A percentile compares a stretch with the other conserved stretches of the same genome.
phyloP scores from a whole-genome alignment of 2,113 vertebrate genomes.

The Uria lomvia region DNA sequence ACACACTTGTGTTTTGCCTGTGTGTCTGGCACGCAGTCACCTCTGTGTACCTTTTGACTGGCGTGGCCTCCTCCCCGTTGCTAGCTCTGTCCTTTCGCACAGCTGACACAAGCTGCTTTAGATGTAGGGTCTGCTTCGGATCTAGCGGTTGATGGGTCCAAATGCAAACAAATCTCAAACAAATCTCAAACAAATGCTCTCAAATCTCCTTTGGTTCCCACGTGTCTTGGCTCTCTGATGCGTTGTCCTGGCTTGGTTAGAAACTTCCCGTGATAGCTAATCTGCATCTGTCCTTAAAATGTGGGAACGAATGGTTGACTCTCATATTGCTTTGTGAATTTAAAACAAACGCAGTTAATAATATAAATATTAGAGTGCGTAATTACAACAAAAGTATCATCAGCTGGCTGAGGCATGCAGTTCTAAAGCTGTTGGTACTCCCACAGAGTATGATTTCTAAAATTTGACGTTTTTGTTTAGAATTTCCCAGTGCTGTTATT shows the following conservation, averaged over 20 bases:
- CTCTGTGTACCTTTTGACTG: not conserved
- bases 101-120: not conserved
- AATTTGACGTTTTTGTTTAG: not conserved
- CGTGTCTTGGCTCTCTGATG: not conserved
- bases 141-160: not conserved
- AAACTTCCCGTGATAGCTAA: not conserved
- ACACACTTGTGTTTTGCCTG: not conserved
- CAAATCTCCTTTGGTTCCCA: not conserved
- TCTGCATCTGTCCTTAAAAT: not conserved
- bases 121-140: not conserved
- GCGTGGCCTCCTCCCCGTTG: not conserved
- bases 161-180: not conserved
- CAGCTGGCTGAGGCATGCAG: not conserved
- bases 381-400: not conserved
- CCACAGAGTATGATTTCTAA: not conserved
- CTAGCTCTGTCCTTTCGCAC: not conserved
- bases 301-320: not conserved
- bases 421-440: not conserved
- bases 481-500: not conserved
- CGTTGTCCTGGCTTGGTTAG: not conserved
- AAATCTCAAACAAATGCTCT: too few species aligned
- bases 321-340: not conserved
- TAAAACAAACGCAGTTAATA: not conserved
- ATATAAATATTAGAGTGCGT: not conserved
- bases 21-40: fast-evolving